phyloP scores from a whole-genome alignment of 2,888 invertebrate species.

The Galerucella nymphaeae region DNA sequence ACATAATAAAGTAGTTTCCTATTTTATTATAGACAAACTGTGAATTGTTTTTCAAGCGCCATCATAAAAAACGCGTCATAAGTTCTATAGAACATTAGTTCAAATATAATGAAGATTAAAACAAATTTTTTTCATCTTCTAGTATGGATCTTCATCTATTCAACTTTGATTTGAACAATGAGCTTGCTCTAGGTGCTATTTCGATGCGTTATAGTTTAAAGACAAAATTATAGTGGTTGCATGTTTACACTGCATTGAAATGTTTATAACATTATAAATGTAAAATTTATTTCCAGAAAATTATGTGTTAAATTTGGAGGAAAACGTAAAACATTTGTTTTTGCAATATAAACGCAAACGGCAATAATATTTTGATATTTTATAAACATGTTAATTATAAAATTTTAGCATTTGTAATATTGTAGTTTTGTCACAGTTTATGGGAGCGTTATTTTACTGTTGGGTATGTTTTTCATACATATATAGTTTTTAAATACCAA shows the following conservation, averaged over 20 bases:
- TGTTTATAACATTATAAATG: background rate
- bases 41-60: background rate
- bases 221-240: background rate
- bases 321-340: constrained; percentile 23
- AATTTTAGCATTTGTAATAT: constrained; percentile 53
- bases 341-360: constrained; percentile 46
- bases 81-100: too few relatives aligned
- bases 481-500: constrained; percentile 52
- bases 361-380: constrained; percentile 51
- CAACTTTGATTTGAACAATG: too few relatives aligned
- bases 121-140: too few relatives aligned
- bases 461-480: constrained; percentile 58
- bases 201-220: too few relatives aligned
- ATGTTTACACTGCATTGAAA: background rate
- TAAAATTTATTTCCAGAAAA: background rate
- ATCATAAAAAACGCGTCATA: background rate
- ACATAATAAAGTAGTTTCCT: background rate
- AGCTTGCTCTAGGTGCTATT: too few relatives aligned
- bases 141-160: too few relatives aligned
- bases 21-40: background rate
- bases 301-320: constrained; percentile 5
- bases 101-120: too few relatives aligned
- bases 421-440: constrained; percentile 51
- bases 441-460: constrained; percentile 54
- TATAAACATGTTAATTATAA: constrained; percentile 50